Evolutionary conservation across 2,797 vertebrate species (phyloP).

Genomic region (Rhadinocentrus ornatus): DNA sequence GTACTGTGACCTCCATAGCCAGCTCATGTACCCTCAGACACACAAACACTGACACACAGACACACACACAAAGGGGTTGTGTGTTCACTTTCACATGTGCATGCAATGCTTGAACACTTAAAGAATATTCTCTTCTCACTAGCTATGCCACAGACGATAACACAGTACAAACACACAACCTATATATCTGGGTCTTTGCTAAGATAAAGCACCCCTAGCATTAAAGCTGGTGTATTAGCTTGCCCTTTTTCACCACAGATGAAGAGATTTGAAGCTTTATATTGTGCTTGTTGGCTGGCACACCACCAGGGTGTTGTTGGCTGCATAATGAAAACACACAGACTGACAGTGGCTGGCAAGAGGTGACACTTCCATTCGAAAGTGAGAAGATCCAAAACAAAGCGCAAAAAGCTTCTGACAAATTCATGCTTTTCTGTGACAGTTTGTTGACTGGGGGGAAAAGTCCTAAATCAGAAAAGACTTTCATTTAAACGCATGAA

Average conservation of each 20-base stretch:
- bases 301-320: conserved; percentile 75
- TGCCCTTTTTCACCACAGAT: conserved; percentile 77
- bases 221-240: conserved; percentile 76
- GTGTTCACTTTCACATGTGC: conserved; percentile 62
- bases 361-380: conserved; percentile 76
- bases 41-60: conserved; percentile 34
- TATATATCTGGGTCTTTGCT: conserved; percentile 69
- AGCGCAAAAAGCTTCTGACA: conserved; percentile 75
- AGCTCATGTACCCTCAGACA: conserved; percentile 66
- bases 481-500: conserved; percentile 63
- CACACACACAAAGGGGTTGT: conserved; percentile 33
- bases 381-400: conserved; percentile 78
- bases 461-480: conserved; percentile 65
- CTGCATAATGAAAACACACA: conserved; percentile 81
- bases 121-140: conserved; percentile 54
- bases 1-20: conserved; percentile 80
- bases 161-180: conserved; percentile 53
- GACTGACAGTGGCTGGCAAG: conserved; percentile 79
- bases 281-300: conserved; percentile 74
- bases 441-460: conserved; percentile 73
- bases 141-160: conserved; percentile 66
- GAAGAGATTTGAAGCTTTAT: conserved; percentile 77
- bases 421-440: conserved; percentile 75
- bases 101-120: conserved; percentile 53
- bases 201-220: conserved; percentile 76